phyloP scores from a whole-genome alignment of 2,113 vertebrate species.

The Thunnus maccoyii region DNA sequence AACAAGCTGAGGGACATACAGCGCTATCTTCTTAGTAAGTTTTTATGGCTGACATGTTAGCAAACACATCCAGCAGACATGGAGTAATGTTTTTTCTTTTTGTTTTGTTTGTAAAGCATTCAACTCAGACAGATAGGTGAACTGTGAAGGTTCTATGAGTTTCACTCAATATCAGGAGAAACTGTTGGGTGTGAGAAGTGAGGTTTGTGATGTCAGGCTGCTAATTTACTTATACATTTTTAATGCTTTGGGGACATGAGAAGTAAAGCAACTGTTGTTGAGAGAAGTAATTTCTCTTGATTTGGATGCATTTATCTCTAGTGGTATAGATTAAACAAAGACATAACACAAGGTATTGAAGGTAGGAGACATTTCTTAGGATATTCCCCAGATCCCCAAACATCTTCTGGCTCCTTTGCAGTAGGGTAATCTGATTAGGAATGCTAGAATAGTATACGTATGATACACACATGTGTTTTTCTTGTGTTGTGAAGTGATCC shows the following conservation, averaged over 20 bases:
- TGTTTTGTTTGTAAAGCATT: too few relatives aligned
- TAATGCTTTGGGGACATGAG: not conserved
- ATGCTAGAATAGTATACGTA: slow-evolving; percentile 13
- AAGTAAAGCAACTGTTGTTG: not conserved
- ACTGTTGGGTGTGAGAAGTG: not conserved
- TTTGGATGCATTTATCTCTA: not conserved
- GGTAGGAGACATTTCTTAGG: not conserved
- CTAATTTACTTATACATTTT: too few relatives aligned
- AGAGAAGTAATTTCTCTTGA: too few relatives aligned
- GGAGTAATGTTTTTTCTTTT: too few relatives aligned
- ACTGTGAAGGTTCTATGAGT: not conserved
- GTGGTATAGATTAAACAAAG: not conserved
- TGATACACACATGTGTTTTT: slow-evolving; percentile 37
- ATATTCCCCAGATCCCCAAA: slow-evolving; percentile 18
- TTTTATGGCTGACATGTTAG: too few relatives aligned
- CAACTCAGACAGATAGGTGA: not conserved
- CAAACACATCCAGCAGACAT: too few relatives aligned
- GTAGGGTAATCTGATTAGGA: slow-evolving; percentile 17
- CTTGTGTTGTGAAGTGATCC: slow-evolving; percentile 44
- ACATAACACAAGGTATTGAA: slow-evolving; percentile 20
- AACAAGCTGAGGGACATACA: too few relatives aligned
- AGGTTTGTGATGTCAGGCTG: not conserved
- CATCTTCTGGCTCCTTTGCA: not conserved
- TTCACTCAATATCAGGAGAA: not conserved
- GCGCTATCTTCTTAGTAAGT: too few relatives aligned